A percentile compares a stretch with the other conserved stretches of the same genome.
These are phyloP conservation scores for Drosophila paulistorum DNA, from an alignment of 1,140 invertebrate genomes.

Conservation along the genomic window DNA sequence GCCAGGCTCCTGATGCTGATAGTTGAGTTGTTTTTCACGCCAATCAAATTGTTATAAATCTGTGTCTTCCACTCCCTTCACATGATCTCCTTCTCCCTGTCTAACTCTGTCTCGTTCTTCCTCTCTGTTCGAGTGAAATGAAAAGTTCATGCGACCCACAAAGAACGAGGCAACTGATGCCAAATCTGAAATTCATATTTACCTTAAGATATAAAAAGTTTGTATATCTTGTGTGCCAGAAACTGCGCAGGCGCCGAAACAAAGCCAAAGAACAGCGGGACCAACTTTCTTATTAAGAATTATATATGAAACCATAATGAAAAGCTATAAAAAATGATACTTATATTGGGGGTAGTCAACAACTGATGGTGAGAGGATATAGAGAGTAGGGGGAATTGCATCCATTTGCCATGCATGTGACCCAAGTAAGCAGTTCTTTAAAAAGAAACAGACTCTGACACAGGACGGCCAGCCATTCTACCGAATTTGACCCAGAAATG, in stretches of 20 bases:
- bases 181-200: slow-evolving; percentile 51
- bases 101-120: background rate
- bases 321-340: slow-evolving; percentile 79
- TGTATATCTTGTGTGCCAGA: slow-evolving; percentile 63
- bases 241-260: slow-evolving; percentile 32
- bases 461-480: slow-evolving; percentile 7
- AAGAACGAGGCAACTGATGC: slow-evolving; percentile 19
- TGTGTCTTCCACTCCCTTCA: background rate
- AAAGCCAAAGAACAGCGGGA: slow-evolving; percentile 34
- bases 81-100: background rate
- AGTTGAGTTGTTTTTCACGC: slow-evolving; percentile 61
- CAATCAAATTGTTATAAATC: slow-evolving; percentile 55
- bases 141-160: slow-evolving; percentile 70
- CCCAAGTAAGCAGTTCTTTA: slow-evolving; percentile 2
- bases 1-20: slow-evolving; percentile 48
- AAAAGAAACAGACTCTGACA: too few species aligned
- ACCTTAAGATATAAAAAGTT: slow-evolving; percentile 69
- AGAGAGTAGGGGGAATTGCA: background rate
- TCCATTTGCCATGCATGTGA: slow-evolving; percentile 30
- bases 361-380: background rate
- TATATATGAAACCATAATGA: slow-evolving; percentile 73
- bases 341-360: slow-evolving; percentile 44
- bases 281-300: slow-evolving; percentile 74
- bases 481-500: slow-evolving; percentile 74
- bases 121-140: slow-evolving; percentile 37